phyloP scores from a whole-genome alignment of 2,113 vertebrate genomes.

The Saguinus imperator region DNA sequence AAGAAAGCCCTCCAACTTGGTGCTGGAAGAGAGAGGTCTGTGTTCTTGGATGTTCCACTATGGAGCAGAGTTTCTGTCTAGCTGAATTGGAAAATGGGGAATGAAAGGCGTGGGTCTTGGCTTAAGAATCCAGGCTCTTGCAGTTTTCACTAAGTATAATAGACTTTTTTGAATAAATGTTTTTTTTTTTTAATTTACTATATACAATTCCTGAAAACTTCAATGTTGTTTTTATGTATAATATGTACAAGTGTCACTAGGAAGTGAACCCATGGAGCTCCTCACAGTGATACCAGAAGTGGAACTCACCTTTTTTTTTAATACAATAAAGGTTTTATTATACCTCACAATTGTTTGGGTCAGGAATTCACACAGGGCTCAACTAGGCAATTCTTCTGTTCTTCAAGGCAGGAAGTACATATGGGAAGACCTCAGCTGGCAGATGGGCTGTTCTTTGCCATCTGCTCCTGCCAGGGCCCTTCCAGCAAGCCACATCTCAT shows the following conservation, averaged over 20 bases:
- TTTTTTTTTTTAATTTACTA: background rate
- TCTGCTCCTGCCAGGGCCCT: too few relatives aligned
- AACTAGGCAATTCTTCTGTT: too few relatives aligned
- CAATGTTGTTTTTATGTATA: background rate
- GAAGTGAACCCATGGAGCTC: background rate
- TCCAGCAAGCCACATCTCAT: too few relatives aligned
- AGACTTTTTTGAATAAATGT: background rate
- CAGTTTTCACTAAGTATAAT: background rate
- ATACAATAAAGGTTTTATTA: too few relatives aligned
- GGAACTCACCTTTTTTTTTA: background rate
- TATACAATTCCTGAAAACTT: background rate
- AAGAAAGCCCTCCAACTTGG: background rate
- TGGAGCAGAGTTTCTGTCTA: background rate
- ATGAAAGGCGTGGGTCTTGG: background rate
- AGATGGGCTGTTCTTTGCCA: too few relatives aligned
- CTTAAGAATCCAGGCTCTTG: background rate
- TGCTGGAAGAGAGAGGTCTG: background rate
- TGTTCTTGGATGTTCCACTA: background rate
- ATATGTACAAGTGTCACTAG: background rate
- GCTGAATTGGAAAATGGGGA: background rate
- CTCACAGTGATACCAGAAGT: background rate
- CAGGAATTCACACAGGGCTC: too few relatives aligned
- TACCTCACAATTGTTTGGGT: too few relatives aligned
- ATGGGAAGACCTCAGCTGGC: too few relatives aligned
- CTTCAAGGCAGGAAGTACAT: too few relatives aligned